These are phyloP conservation scores for Epistrophella euchroma DNA, from an alignment of 2,888 invertebrate species.

Conservation along the genomic window DNA sequence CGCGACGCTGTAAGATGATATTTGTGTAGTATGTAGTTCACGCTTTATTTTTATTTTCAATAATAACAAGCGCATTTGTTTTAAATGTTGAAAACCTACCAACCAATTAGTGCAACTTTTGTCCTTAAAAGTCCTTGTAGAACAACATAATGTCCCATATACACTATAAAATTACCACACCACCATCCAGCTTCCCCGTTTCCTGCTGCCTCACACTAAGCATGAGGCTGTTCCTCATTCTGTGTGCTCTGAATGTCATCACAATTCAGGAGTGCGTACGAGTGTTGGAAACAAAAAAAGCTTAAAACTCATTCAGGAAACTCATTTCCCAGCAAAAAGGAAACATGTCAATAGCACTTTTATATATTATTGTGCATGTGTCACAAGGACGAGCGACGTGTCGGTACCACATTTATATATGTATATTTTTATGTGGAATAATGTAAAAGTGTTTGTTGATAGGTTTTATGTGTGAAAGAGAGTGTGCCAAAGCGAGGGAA, in stretches of 20 bases:
- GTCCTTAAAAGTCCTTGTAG: conserved; percentile 50
- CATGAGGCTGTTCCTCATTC: neutral
- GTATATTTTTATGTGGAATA: neutral
- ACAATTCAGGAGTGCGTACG: conserved; percentile 28
- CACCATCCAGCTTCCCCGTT: conserved; percentile 6
- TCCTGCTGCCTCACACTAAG: neutral
- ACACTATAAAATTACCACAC: neutral
- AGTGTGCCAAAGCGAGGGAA: neutral
- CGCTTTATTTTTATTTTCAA: conserved; percentile 33
- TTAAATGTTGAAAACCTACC: conserved; percentile 36
- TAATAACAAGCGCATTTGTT: conserved; percentile 23
- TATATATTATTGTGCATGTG: conserved; percentile 47
- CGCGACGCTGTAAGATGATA: conserved; percentile 26
- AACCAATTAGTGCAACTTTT: conserved; percentile 62
- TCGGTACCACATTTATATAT: conserved; percentile 23
- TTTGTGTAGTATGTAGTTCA: neutral
- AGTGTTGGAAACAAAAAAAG: conserved; percentile 7
- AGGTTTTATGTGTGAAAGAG: conserved; percentile 18
- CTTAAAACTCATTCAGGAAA: conserved; percentile 65
- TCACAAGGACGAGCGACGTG: conserved; percentile 60
- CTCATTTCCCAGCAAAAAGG: conserved; percentile 71
- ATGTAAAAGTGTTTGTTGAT: conserved; percentile 36
- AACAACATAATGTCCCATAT: conserved; percentile 38
- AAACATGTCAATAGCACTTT: conserved; percentile 70
- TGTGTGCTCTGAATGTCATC: conserved; percentile 18